phyloP scores from a whole-genome alignment of 2,797 vertebrate species.

The Tokudaia tokunoshimensis region DNA sequence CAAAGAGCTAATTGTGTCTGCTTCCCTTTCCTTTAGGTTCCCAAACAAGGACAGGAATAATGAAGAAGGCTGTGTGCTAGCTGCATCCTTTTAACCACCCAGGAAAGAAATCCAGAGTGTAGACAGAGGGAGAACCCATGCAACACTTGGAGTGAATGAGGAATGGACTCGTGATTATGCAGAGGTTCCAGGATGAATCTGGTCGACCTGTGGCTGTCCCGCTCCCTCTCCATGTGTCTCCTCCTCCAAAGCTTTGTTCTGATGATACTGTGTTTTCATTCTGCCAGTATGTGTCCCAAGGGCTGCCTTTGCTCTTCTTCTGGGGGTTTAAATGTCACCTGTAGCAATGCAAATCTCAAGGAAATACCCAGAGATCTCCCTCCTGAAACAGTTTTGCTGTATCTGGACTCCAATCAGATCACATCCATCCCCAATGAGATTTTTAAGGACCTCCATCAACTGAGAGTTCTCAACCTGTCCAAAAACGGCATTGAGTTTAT shows the following conservation, averaged over 20 bases:
- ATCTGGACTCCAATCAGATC: constrained; percentile 98
- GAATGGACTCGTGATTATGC: constrained; percentile 94
- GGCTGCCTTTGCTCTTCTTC: constrained; percentile 96
- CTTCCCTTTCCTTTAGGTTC: constrained; percentile 81
- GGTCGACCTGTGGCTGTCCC: constrained; percentile 98
- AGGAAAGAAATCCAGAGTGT: constrained; percentile 83
- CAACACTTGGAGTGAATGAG: constrained; percentile 88
- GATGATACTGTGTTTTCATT: constrained; percentile 99
- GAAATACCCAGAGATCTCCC: constrained; percentile 97
- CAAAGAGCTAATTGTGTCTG: constrained; percentile 66
- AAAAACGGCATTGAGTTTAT: constrained; percentile 97
- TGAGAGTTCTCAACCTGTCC: constrained; percentile 97
- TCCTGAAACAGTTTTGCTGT: constrained; percentile 94
- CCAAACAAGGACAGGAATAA: constrained; percentile 82
- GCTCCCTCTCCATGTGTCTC: constrained; percentile 99
- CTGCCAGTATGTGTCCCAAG: constrained; percentile 99
- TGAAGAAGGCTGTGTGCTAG: constrained; percentile 83
- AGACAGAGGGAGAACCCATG: constrained; percentile 86
- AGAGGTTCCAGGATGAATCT: constrained; percentile 96
- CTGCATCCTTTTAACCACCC: constrained; percentile 28
- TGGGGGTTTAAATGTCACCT: constrained; percentile 96
- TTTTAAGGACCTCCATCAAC: constrained; percentile 95
- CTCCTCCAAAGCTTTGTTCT: constrained; percentile 99
- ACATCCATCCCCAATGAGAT: constrained; percentile 96
- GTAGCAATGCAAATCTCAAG: constrained; percentile 97